Conservation (phyloP, 2,888 invertebrate genomes). For the Trichopria drosophilae region DNA sequence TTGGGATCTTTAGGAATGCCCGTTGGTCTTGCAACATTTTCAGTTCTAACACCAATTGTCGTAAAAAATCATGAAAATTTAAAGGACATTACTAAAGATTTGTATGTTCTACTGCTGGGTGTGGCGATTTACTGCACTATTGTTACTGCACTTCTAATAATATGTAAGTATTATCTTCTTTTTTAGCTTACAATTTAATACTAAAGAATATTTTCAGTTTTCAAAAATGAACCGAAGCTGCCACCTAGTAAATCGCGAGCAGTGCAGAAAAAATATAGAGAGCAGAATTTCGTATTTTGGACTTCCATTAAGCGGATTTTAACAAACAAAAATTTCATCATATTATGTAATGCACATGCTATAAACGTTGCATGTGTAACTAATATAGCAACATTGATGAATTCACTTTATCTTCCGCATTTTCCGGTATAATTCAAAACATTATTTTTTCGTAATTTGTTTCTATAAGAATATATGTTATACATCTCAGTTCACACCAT, state of each 20-base stretch:
- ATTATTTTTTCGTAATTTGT: no score
- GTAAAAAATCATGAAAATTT: conserved; percentile 58
- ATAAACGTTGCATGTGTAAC: conserved; percentile 74
- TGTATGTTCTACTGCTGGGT: conserved; percentile 45
- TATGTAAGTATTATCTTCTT: conserved; percentile 56
- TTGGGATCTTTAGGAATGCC: conserved; percentile 75
- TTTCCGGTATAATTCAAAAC: conserved; percentile 57
- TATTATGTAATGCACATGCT: conserved; percentile 67
- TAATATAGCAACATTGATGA: conserved; percentile 68
- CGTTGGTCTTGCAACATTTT: conserved; percentile 71
- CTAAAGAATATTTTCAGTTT: no score
- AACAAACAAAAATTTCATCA: conserved; percentile 61
- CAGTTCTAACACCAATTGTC: conserved; percentile 67
- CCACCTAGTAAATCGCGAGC: conserved; percentile 61
- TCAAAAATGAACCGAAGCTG: conserved; percentile 61
- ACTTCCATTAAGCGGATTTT: conserved; percentile 60
- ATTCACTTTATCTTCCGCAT: conserved; percentile 56
- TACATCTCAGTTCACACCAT: no score
- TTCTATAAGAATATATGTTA: no score
- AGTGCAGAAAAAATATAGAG: conserved; percentile 39
- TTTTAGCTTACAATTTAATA: no score
- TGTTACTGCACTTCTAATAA: conserved; percentile 63
- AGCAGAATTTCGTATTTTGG: conserved; percentile 35
- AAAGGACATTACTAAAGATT: conserved; percentile 58
- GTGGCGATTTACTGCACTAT: conserved; percentile 60